phyloP scores from a whole-genome alignment of 2,113 vertebrate genomes.

The Carassius carassius region DNA sequence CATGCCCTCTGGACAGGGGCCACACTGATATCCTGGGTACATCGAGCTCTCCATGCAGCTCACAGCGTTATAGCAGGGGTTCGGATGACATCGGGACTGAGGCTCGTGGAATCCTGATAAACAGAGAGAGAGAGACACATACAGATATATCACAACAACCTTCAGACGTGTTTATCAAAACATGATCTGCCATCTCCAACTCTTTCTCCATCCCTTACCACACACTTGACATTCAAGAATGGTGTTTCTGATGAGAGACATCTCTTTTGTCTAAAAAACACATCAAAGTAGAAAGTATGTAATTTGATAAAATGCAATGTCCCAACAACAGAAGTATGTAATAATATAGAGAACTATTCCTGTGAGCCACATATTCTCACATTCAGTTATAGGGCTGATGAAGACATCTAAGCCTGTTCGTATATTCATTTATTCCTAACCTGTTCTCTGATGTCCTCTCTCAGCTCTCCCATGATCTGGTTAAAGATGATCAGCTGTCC shows the following conservation, averaged over 20 bases:
- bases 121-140: not conserved
- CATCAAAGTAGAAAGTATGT: not conserved
- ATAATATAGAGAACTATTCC: not conserved
- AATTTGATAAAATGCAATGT: not conserved
- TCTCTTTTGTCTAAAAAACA: conserved; percentile 81
- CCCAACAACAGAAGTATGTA: not conserved
- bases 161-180: not conserved
- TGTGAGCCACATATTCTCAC: no score
- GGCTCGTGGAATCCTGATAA: conserved; percentile 84
- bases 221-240: conserved; percentile 91
- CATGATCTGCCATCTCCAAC: not conserved
- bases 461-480: conserved; percentile 78
- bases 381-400: not conserved
- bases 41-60: conserved; percentile 84
- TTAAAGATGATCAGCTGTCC: conserved; percentile 85
- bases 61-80: conserved; percentile 81
- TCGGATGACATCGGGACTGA: conserved; percentile 83
- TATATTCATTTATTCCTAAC: conserved; percentile 57
- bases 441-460: conserved; percentile 86
- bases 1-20: conserved; percentile 81
- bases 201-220: conserved; percentile 72
- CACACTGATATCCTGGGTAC: conserved; percentile 84
- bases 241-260: conserved; percentile 89
- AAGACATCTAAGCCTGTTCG: no score
- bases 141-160: not conserved